Conservation (phyloP, 2,113 vertebrate species). For the Toxotes chatareus region DNA sequence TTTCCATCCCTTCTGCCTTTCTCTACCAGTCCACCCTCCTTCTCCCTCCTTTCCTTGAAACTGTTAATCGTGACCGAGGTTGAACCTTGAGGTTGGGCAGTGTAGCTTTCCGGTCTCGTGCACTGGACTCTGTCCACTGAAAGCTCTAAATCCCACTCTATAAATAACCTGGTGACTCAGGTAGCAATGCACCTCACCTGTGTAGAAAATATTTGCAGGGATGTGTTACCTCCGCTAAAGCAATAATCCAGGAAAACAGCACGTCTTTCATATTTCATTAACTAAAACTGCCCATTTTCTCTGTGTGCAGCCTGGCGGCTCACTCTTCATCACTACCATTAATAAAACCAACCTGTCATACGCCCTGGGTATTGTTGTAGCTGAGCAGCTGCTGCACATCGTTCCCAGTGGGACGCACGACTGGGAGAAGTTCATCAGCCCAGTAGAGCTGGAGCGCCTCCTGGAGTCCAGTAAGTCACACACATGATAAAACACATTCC, state of each 20-base stretch:
- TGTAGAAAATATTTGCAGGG: not conserved
- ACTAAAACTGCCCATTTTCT: slow-evolving; percentile 3
- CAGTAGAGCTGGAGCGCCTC: slow-evolving; percentile 89
- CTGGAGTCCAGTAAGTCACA: slow-evolving; percentile 92
- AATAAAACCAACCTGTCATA: slow-evolving; percentile 95
- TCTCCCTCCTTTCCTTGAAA: not conserved
- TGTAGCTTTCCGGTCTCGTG: not conserved
- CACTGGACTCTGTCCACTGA: slow-evolving; percentile 7
- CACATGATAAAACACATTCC: too few species aligned
- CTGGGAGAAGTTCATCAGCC: slow-evolving; percentile 96
- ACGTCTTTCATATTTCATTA: not conserved
- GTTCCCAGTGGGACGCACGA: slow-evolving; percentile 94
- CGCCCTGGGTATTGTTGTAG: slow-evolving; percentile 88
- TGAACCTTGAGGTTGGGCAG: slow-evolving; percentile 30
- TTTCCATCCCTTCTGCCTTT: not conserved
- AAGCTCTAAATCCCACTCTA: slow-evolving; percentile 45
- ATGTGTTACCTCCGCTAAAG: not conserved
- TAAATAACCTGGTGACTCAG: slow-evolving; percentile 24
- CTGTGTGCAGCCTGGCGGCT: slow-evolving; percentile 87
- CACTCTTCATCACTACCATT: slow-evolving; percentile 95
- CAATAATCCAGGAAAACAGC: not conserved
- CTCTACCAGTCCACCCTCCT: not conserved
- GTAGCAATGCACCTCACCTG: not conserved
- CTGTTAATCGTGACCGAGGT: not conserved
- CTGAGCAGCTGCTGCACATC: slow-evolving; percentile 90